Base-by-base conservation (phyloP, 2,797 vertebrate genomes). In the Pseudochaenichthys georgianus region DNA sequence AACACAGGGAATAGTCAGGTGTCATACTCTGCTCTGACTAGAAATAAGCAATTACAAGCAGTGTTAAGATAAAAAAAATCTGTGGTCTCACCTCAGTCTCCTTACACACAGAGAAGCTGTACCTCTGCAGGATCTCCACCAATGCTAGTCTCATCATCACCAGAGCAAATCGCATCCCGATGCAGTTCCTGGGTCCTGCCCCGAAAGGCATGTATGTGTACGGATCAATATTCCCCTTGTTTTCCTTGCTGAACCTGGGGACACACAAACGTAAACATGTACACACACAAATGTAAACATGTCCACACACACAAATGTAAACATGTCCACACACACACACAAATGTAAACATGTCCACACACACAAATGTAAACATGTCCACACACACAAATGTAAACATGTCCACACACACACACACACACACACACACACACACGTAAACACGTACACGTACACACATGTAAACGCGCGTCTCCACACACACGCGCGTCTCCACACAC, bases 91-190 rank as follows among this genome's bases (percentile, higher is more conserved):
- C 96, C 87, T 84, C 84, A 0, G 95, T 96, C 55, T 96, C 95
- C 73, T 91, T 85, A 79, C 95, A 96, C 66, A 93, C 78, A 60
- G 85, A 71, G 81, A 96, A 93, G 1, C 86, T 93, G 77, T 94
- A 96, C 9, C 73, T 90, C 83, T 95, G 95, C 54, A 97, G 73
- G 52, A 95, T 87, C 76, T 92, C 42, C 4, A 94, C 90, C 6
- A 92, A 0, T 3, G 94, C 95, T 57, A 96, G 85, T 82, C 96
- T 97, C 76, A 96, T 12, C 0, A 85, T 0, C 31, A 97, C 68
- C 21, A 95, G 77, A 45, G 96, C 96, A 80, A 97, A 96, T n/a
- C 95, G 91, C 95, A 95, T 96, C 23, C 96, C 96, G 31, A 96
- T 94, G 86, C 96, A 96, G 88, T 96, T 97, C 70, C 96, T 93